These are phyloP conservation scores for Synanthedon formicaeformis DNA, from an alignment of 2,888 invertebrate species.

Conservation along the genomic window DNA sequence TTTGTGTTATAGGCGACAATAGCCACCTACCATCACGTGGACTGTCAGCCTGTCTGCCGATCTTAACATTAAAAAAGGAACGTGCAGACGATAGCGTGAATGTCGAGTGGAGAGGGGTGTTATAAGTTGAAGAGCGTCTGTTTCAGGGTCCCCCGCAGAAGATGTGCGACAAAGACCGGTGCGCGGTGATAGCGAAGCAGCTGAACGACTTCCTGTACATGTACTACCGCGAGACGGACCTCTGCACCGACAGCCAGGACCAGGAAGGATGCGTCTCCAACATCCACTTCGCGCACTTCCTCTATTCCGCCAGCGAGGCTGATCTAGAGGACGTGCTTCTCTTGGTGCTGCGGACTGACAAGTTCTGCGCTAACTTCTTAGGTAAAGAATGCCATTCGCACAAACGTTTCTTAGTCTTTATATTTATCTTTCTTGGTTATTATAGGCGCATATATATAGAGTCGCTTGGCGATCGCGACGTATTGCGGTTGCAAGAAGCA, in stretches of 20 bases:
- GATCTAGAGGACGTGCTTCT: slow-evolving; percentile 80
- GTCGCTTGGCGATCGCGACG: no score
- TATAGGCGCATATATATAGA: no score
- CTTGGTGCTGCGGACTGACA: slow-evolving; percentile 69
- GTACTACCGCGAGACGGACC: slow-evolving; percentile 85
- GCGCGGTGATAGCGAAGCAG: slow-evolving; percentile 86
- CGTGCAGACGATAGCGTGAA: no score
- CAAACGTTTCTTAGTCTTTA: no score
- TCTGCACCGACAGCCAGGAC: slow-evolving; percentile 79
- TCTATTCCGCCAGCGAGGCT: slow-evolving; percentile 73
- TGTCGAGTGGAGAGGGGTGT: no score
- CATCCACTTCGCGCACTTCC: slow-evolving; percentile 61
- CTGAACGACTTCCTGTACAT: slow-evolving; percentile 86
- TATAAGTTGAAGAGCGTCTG: no score
- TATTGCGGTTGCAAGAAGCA: no score
- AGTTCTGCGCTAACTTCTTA: slow-evolving; percentile 71
- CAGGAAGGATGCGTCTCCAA: slow-evolving; percentile 66
- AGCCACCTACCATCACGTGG: no score
- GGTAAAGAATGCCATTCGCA: slow-evolving; percentile 12
- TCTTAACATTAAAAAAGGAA: no score
- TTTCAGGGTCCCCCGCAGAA: slow-evolving; percentile 76
- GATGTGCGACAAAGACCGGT: slow-evolving; percentile 82
- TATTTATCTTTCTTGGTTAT: no score
- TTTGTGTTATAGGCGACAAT: no score
- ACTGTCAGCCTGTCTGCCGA: no score